Evolutionary conservation across 2,888 invertebrate genomes (phyloP).

Genomic region (Rhingia campestris): DNA sequence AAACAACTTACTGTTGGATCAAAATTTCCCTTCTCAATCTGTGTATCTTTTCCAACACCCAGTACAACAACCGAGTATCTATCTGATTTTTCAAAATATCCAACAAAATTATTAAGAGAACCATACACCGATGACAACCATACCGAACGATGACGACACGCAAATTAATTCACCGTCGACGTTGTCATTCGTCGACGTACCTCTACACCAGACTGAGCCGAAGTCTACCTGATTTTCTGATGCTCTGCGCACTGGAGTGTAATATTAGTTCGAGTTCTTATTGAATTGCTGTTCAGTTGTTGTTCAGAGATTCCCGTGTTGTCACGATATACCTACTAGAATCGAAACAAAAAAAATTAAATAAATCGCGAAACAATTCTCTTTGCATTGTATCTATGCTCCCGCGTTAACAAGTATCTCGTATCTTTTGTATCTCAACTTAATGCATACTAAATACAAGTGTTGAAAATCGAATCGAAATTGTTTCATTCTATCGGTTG

Average conservation of each 20-base stretch:
- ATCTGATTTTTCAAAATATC: constrained; percentile 29
- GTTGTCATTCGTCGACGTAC: constrained; percentile 18
- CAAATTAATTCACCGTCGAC: constrained; percentile 55
- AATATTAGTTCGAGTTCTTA: constrained; percentile 74
- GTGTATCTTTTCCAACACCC: constrained; percentile 18
- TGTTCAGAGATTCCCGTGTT: constrained; percentile 73
- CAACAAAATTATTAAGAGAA: neutral
- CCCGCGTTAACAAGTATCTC: constrained; percentile 29
- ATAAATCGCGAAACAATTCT: constrained; percentile 13
- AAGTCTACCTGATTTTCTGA: constrained; percentile 68
- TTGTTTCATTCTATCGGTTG: constrained; percentile 8
- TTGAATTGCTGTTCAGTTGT: constrained; percentile 73
- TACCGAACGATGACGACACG: constrained; percentile 49
- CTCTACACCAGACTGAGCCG: constrained; percentile 43
- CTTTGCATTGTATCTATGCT: constrained; percentile 37
- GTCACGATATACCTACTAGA: constrained; percentile 67
- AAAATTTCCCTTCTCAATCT: constrained; percentile 32
- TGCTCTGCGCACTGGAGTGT: constrained; percentile 73
- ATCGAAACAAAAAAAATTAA: constrained; percentile 42
- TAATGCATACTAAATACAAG: constrained; percentile 23
- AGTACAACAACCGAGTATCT: constrained; percentile 5
- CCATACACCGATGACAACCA: constrained; percentile 28
- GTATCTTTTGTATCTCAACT: constrained; percentile 15
- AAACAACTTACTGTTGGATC: constrained; percentile 5
- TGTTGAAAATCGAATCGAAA: constrained; percentile 25